Conservation (phyloP, 2,888 invertebrate genomes). For the Cosmopolites sordidus region DNA sequence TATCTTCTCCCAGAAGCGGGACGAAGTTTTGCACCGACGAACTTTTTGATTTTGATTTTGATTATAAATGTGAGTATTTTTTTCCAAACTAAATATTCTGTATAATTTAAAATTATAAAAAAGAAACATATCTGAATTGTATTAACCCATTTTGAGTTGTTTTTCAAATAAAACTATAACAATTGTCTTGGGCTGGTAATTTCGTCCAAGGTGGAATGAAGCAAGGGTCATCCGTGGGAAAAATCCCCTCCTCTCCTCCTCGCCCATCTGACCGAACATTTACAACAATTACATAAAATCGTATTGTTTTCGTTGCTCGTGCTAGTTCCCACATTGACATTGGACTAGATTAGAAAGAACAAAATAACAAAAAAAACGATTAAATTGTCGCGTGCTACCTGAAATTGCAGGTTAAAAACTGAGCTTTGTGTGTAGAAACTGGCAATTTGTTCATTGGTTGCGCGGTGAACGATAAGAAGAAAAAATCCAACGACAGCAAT, state of each 20-base stretch:
- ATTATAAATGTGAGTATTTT: too few relatives aligned
- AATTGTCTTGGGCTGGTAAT: neutral
- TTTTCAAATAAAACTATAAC: neutral
- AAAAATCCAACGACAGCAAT: neutral
- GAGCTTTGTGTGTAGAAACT: too few relatives aligned
- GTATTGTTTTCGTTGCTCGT: neutral
- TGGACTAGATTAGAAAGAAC: constrained; percentile 41
- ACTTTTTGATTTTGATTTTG: too few relatives aligned
- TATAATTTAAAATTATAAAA: too few relatives aligned
- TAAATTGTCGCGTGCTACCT: neutral
- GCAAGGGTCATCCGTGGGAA: constrained; percentile 1
- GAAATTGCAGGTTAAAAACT: neutral
- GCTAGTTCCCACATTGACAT: constrained; percentile 46
- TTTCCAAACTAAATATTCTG: too few relatives aligned
- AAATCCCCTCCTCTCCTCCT: neutral
- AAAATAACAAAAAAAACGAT: neutral
- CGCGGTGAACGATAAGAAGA: too few relatives aligned
- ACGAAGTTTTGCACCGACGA: too few relatives aligned
- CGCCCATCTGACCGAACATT: too few relatives aligned
- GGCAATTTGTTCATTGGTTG: too few relatives aligned
- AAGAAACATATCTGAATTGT: too few relatives aligned
- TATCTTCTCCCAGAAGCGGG: too few relatives aligned
- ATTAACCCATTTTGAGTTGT: neutral
- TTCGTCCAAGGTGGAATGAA: neutral
- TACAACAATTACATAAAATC: neutral